Conservation (phyloP, 1,140 invertebrate genomes). For the Lithobius niger region DNA sequence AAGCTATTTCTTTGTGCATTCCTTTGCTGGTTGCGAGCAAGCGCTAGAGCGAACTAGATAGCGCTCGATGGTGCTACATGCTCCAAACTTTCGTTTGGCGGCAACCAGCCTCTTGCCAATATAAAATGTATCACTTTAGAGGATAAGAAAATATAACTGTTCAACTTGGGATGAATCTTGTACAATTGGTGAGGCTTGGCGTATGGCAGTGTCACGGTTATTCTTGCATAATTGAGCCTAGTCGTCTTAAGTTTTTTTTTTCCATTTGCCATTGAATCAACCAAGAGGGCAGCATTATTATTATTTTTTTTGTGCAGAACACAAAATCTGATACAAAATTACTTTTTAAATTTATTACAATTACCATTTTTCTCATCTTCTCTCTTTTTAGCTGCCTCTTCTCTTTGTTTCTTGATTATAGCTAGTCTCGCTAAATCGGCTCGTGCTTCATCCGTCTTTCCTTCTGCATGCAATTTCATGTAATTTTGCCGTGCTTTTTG, state of each 20-base stretch:
- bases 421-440: constrained; percentile 73
- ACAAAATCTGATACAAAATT: not conserved
- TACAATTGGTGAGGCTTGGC: not conserved
- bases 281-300: not conserved
- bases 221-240: not conserved
- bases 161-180: not conserved
- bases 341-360: not conserved
- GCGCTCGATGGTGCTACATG: too few species aligned
- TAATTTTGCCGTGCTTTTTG: constrained; percentile 76
- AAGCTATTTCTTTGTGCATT: too few species aligned
- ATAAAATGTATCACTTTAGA: too few species aligned
- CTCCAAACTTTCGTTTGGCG: too few species aligned
- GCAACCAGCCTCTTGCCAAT: too few species aligned
- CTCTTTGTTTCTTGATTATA: constrained; percentile 84
- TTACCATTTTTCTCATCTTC: constrained; percentile 68
- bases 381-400: constrained; percentile 77
- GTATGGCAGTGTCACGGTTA: not conserved
- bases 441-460: constrained; percentile 88
- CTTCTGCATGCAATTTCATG: constrained; percentile 79
- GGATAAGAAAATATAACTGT: too few species aligned
- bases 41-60: too few species aligned
- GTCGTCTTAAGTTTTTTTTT: not conserved
- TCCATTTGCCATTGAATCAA: not conserved
- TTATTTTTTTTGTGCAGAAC: not conserved
- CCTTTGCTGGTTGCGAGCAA: too few species aligned